Percentiles rank a stretch among this genome's conserved stretches.
Evolutionary conservation across 1,140 invertebrate species (phyloP).

Genomic region (Drosophila ogumai): DNA sequence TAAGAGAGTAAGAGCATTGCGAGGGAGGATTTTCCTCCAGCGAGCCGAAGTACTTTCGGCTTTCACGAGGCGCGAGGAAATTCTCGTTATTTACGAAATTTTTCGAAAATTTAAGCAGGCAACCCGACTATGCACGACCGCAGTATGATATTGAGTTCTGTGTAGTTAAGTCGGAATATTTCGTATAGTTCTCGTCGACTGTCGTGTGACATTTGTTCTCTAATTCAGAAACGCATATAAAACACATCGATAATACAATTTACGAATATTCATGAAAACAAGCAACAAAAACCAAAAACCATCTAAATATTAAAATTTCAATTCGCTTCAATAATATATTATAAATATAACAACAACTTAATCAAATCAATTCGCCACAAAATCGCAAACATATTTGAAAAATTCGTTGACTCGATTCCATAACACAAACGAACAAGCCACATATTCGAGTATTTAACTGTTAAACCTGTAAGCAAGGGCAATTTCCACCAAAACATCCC

Average conservation of each 20-base stretch:
- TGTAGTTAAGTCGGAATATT: slow-evolving; percentile 85
- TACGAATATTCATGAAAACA: slow-evolving; percentile 43
- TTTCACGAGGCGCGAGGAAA: slow-evolving; percentile 9
- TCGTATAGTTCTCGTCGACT: slow-evolving; percentile 84
- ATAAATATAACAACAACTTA: slow-evolving; percentile 62
- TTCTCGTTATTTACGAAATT: slow-evolving; percentile 24
- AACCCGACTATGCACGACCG: slow-evolving; percentile 22
- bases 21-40: slow-evolving; percentile 19
- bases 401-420: slow-evolving; percentile 55
- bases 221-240: slow-evolving; percentile 69
- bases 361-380: slow-evolving; percentile 70
- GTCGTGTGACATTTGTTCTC: slow-evolving; percentile 83
- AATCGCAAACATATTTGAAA: slow-evolving; percentile 60
- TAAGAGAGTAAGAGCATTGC: slow-evolving; percentile 22
- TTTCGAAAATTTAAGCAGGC: slow-evolving; percentile 34
- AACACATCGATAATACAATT: slow-evolving; percentile 50
- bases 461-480: slow-evolving; percentile 74
- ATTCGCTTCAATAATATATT: slow-evolving; percentile 59
- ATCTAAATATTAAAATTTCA: slow-evolving; percentile 46
- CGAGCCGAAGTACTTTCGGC: slow-evolving; percentile 9
- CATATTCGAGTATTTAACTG: slow-evolving; percentile 69
- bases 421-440: slow-evolving; percentile 36
- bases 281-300: slow-evolving; percentile 36
- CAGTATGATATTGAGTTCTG: slow-evolving; percentile 84
- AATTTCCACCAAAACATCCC: slow-evolving; percentile 32